A percentile compares a stretch with the other conserved stretches of the same genome.
Conservation (phyloP, 2,888 invertebrate species). For the Perizoma flavofasciatum region DNA sequence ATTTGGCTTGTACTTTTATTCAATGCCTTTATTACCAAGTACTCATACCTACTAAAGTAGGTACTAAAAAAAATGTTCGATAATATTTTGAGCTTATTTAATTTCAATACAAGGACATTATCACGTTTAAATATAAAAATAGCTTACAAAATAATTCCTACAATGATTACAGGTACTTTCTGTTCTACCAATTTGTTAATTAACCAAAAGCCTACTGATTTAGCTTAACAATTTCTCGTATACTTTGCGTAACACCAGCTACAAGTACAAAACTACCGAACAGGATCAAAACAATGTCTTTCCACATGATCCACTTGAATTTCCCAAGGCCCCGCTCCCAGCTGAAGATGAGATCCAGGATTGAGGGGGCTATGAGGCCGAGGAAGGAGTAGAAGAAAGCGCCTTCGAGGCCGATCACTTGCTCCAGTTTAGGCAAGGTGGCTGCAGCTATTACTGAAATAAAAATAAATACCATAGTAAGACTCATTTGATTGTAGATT, state of each 20-base stretch:
- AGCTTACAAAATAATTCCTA: no score
- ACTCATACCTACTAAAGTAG: no score
- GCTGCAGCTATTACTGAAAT: slow-evolving; percentile 73
- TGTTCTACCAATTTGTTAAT: neutral
- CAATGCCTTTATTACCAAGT: no score
- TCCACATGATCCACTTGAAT: slow-evolving; percentile 87
- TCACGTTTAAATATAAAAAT: no score
- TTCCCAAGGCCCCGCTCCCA: slow-evolving; percentile 88
- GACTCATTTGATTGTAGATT: no score
- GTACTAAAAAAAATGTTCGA: no score
- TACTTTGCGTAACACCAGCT: slow-evolving; percentile 84
- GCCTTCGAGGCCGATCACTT: slow-evolving; percentile 78
- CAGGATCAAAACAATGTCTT: slow-evolving; percentile 84
- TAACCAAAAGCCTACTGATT: neutral
- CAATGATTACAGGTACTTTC: neutral
- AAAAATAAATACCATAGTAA: slow-evolving; percentile 2
- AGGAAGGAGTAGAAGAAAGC: slow-evolving; percentile 87
- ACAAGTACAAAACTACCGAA: slow-evolving; percentile 87
- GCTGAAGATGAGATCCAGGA: slow-evolving; percentile 87
- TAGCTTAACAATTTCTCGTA: slow-evolving; percentile 65
- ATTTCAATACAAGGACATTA: no score
- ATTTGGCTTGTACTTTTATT: no score
- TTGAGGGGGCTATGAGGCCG: slow-evolving; percentile 89
- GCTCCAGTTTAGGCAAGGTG: slow-evolving; percentile 67
- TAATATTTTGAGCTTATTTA: no score